Percentiles rank a stretch among this genome's conserved stretches.
These are phyloP conservation scores for Misgurnus mizolepis DNA, from an alignment of 2,113 vertebrate genomes.

Conservation along the genomic window DNA sequence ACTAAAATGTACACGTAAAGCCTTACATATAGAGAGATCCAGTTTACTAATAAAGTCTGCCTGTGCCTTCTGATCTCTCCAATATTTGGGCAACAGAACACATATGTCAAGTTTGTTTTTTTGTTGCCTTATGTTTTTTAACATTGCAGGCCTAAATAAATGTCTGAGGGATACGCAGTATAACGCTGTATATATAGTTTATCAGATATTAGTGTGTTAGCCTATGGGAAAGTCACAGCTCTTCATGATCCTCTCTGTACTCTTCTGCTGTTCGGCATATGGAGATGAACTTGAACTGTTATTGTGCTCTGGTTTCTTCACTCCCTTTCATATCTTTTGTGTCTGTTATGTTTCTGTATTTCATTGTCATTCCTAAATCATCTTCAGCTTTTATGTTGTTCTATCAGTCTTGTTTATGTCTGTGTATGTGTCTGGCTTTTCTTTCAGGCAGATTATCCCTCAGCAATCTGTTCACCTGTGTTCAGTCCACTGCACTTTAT, in stretches of 20 bases:
- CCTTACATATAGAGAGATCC: neutral
- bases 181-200: neutral
- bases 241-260: neutral
- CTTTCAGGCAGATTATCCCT: conserved; percentile 36
- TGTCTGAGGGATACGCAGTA: neutral
- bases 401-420: neutral
- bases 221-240: conserved; percentile 35
- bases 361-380: neutral
- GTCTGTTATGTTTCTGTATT: neutral
- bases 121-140: neutral
- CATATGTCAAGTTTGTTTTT: neutral
- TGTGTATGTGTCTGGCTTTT: neutral
- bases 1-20: neutral
- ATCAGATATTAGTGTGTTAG: neutral
- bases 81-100: neutral
- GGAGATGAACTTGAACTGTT: conserved; percentile 45
- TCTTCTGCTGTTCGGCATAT: conserved; percentile 29
- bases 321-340: neutral
- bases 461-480: conserved; percentile 15
- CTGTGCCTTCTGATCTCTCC: neutral
- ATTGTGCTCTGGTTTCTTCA: conserved; percentile 32
- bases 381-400: neutral
- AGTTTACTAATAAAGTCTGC: neutral
- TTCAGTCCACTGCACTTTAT: conserved; percentile 11
- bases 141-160: too few relatives aligned